A percentile compares a stretch with the other conserved stretches of the same genome.
Evolutionary conservation across 2,113 vertebrate genomes (phyloP).

Genomic region (Caloenas nicobarica): DNA sequence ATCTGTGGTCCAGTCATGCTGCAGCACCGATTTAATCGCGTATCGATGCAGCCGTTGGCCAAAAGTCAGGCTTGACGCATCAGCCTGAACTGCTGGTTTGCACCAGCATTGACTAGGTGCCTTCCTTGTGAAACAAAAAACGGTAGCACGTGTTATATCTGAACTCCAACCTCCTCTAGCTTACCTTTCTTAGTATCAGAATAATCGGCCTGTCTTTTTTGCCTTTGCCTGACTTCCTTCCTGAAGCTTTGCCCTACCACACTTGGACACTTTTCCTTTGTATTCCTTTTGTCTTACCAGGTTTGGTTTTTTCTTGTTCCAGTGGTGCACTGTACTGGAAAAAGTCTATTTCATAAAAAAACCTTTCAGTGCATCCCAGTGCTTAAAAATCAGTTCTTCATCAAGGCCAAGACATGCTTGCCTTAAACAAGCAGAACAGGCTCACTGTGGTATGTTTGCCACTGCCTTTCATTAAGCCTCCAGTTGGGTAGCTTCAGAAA

Average conservation of each 20-base stretch:
- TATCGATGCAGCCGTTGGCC: background rate
- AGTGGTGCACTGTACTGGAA: background rate
- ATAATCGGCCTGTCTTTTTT: background rate
- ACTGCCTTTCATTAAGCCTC: background rate
- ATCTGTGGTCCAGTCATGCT: fast-evolving
- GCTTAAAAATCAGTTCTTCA: background rate
- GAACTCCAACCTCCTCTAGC: background rate
- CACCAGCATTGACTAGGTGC: fast-evolving
- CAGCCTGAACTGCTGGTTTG: background rate
- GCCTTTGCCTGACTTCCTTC: background rate
- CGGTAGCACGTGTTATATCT: fast-evolving
- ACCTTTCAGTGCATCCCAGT: background rate
- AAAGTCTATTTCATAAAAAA: background rate
- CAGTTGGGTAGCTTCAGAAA: background rate
- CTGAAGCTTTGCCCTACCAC: background rate
- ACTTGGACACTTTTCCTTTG: background rate
- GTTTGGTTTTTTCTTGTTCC: background rate
- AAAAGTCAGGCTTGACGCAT: background rate
- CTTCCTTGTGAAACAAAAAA: fast-evolving
- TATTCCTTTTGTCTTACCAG: background rate
- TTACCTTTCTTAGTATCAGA: background rate
- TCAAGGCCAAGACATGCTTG: background rate
- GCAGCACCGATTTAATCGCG: background rate
- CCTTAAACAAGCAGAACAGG: background rate
- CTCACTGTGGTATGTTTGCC: background rate